Conservation (phyloP, 2,797 vertebrate genomes). For the Numenius phaeopus region DNA sequence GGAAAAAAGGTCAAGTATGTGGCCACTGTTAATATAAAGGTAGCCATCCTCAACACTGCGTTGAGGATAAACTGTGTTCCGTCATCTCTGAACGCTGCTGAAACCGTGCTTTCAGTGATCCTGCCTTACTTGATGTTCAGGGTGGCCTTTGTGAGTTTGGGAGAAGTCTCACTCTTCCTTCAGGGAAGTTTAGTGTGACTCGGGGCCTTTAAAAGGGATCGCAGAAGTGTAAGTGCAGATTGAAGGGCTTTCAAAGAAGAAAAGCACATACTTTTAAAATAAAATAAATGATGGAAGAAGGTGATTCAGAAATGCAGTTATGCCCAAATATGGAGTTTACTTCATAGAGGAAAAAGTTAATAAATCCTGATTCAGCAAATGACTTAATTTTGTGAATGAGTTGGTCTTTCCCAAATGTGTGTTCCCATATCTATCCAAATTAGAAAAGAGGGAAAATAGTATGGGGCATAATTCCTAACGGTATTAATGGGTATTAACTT, state of each 20-base stretch:
- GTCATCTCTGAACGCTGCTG: neutral
- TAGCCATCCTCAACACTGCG: neutral
- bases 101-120: neutral
- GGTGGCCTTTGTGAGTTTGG: neutral
- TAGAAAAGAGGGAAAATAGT: neutral
- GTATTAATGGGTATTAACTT: neutral
- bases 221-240: neutral
- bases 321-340: neutral
- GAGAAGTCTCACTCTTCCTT: neutral
- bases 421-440: neutral
- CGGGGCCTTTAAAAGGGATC: neutral
- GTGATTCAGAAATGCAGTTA: neutral
- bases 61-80: neutral
- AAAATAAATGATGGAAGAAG: neutral
- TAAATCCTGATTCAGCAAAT: neutral
- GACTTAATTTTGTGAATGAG: neutral
- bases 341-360: neutral
- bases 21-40: neutral
- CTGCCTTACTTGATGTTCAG: neutral
- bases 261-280: neutral
- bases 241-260: neutral
- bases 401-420: neutral
- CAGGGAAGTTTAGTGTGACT: neutral
- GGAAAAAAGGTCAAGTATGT: neutral
- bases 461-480: neutral